Percentiles rank a stretch among this genome's conserved stretches.
Conservation (phyloP, 2,888 invertebrate genomes). For the Eubasilissa splendida region DNA sequence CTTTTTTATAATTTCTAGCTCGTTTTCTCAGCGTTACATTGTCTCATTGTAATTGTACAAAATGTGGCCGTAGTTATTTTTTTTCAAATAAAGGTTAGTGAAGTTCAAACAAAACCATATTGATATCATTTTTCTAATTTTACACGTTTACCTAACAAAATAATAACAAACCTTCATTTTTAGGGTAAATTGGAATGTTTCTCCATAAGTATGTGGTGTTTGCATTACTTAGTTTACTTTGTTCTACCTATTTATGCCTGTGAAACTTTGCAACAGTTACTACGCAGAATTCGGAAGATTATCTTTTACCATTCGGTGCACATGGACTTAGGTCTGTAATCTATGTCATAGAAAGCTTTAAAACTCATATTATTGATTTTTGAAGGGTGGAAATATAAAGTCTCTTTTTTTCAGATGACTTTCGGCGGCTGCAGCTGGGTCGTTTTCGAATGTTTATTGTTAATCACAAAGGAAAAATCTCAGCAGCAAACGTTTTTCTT, state of each 20-base stretch:
- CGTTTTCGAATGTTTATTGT: background rate
- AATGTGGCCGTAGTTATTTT: slow-evolving; percentile 1
- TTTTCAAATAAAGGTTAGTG: background rate
- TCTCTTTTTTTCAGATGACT: slow-evolving; percentile 1
- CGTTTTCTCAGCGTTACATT: background rate
- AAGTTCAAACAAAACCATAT: too few species aligned
- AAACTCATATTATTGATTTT: too few species aligned
- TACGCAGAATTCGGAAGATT: background rate
- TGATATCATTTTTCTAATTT: too few species aligned
- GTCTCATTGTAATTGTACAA: slow-evolving; percentile 15
- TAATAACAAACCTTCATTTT: background rate
- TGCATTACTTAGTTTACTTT: background rate
- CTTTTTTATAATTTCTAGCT: slow-evolving; percentile 10
- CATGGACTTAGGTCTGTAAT: background rate
- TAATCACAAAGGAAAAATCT: background rate
- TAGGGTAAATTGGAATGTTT: background rate
- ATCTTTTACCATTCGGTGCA: background rate
- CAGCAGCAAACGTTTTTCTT: slow-evolving; percentile 16
- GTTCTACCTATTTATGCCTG: slow-evolving; percentile 5
- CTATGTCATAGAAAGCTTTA: background rate
- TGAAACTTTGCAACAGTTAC: background rate
- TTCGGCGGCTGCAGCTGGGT: background rate
- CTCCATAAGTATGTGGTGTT: background rate
- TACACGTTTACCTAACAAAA: too few species aligned
- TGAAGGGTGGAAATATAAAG: background rate